phyloP scores from a whole-genome alignment of 2,113 vertebrate species.

The Protobothrops flavoviridis region DNA sequence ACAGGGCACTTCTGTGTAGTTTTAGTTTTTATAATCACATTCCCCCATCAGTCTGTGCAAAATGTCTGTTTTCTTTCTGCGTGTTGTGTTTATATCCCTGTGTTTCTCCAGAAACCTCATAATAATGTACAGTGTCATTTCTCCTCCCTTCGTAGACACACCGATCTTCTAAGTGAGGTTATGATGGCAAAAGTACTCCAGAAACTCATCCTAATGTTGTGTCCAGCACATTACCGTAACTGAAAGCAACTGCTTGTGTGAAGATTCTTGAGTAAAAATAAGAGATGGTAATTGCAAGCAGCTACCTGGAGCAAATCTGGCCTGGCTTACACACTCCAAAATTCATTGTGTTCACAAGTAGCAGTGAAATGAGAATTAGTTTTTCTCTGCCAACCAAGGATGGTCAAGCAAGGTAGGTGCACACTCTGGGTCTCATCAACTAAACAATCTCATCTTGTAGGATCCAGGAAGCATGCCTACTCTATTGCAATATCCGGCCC shows the following conservation, averaged over 20 bases:
- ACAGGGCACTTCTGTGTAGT: not conserved
- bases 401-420: not conserved
- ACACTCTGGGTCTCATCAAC: not conserved
- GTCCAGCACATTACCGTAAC: not conserved
- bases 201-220: not conserved
- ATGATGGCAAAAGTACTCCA: not conserved
- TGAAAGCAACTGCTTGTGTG: not conserved
- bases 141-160: not conserved
- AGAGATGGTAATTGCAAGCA: not conserved
- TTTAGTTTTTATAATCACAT: not conserved
- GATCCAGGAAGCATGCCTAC: not conserved
- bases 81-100: not conserved
- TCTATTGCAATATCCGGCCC: not conserved
- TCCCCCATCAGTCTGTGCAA: not conserved
- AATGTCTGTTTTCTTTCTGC: not conserved
- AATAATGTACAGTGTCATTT: not conserved
- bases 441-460: not conserved
- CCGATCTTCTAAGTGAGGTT: not conserved
- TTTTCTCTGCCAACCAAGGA: not conserved
- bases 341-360: not conserved
- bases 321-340: not conserved
- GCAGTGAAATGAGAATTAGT: not conserved
- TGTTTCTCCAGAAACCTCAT: not conserved
- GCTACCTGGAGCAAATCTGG: not conserved
- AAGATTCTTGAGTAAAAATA: not conserved